Base-by-base conservation (phyloP, 2,113 vertebrate species). In the Chlorodrepanis virens region DNA sequence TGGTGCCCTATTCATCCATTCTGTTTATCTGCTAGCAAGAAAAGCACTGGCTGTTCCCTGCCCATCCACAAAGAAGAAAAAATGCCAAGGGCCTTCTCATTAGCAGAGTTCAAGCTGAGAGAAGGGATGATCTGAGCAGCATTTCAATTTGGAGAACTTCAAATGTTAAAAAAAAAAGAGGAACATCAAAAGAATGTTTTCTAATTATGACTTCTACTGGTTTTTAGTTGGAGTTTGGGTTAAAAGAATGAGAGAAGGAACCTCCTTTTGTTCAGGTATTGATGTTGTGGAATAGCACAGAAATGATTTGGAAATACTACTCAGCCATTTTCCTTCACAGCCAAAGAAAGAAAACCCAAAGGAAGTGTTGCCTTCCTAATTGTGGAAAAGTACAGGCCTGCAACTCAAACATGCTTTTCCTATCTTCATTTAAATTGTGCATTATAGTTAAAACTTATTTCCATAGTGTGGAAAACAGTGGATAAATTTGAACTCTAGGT, bases 401-500 rank as follows among this genome's bases (percentile, higher is more conserved):
- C 52, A 88, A 93, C 29, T 77, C 75, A 93, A 60, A 92, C 40
- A 35, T 75, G 40, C 37, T 89, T 97, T 94, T 96, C 27, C 76
- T 65, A 35, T 93, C 71, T 86, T 94, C 11, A 35, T 80, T 92
- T 90, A 81, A 86, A 71, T 78, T 64, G 31, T 81, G 8, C 16
- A 6, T 93, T 78, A 40, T 75, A 87, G 47, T 57, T 83, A 78
- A 93, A 88, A 63, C 10, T 29, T 87, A 60, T 49, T 93, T 92
- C 77, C 69, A 70, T 68, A 64, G 54, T 74, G 76, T 88, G 76
- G 33, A 90, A 94, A 94, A 92, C 71, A 92, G 68, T 70, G 87
- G 71, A 78, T 85, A 92, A 86, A 71, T 90, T 75, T 96, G 93
- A 95, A 88, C 92, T 85, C 52, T 31, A 68, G 92, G 90, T 95